Base-by-base conservation (phyloP, 2,888 invertebrate genomes). In the Netelia virgata region DNA sequence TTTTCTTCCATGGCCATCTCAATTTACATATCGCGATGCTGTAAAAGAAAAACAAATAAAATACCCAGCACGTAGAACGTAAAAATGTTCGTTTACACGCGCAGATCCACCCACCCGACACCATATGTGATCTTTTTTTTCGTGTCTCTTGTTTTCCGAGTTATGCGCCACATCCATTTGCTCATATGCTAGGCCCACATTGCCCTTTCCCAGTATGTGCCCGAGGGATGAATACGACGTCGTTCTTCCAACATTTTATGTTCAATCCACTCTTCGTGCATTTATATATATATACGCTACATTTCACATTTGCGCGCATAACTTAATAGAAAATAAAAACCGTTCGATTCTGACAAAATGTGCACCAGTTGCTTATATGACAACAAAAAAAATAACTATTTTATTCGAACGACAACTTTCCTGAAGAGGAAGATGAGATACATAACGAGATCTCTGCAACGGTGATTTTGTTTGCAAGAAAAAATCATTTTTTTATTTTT, bases 221-320 rank as follows among this genome's bases (percentile, higher is more conserved):
- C 20, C 50, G 10, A 47, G 68, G 50, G 68, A 68, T 14, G 50
- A 47, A 47, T 14, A 47, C 20, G 18, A 9, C 9, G 50, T 47
- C 50, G 47, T 68, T 68, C 20, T 47, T 68, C 50, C 16, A 23
- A 47, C 68, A n/a, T 68, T 68, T 47, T 68, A 47, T 20, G 18
- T 68, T 5, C 14, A 3, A 6, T 68, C 6, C 18, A 68, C 23
- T 50, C 68, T 23, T 47, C 50, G 23, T 23, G 3, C 23, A 23
- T 57, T 1, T 16, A 11, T 59, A 18, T 18, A 68, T 14, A 50
- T 23, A 36, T 23, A 8, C 68, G 0, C 16, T 10, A 50, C 47
- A 68, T 28, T 11, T 20, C 9, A 20, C 20, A 1, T 47, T 14
- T 47, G 14, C 68, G 20, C 5, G 20, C 11, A 8, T 50, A 47